Conservation (phyloP, 1,140 invertebrate species). For the Temnothorax curvispinosus region DNA sequence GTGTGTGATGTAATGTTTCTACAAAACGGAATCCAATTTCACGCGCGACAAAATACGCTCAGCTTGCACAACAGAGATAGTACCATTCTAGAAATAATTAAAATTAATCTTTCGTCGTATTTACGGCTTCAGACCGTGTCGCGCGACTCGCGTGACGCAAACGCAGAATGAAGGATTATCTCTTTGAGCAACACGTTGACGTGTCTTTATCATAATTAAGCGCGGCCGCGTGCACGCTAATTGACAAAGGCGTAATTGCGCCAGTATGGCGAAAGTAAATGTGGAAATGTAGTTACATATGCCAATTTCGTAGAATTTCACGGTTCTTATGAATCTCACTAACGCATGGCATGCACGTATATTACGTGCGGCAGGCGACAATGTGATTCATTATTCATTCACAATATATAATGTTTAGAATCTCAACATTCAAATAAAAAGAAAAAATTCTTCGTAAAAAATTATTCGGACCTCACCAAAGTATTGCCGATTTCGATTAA, state of each 20-base stretch:
- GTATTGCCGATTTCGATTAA: constrained; percentile 36
- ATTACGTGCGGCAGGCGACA: not conserved
- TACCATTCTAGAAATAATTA: constrained; percentile 31
- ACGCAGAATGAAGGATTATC: constrained; percentile 62
- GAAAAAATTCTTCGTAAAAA: not conserved
- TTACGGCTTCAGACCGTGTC: not conserved
- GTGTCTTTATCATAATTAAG: constrained; percentile 74
- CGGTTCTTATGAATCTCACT: too few species aligned
- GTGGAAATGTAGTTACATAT: constrained; percentile 59
- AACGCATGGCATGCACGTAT: not conserved
- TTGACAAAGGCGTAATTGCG: constrained; percentile 68
- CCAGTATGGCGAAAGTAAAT: constrained; percentile 68
- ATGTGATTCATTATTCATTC: not conserved
- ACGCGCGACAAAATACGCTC: not conserved
- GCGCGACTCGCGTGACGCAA: constrained; percentile 54
- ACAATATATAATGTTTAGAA: not conserved
- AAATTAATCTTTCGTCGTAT: constrained; percentile 17
- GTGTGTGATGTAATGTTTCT: not conserved
- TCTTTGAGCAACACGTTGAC: constrained; percentile 66
- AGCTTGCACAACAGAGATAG: not conserved
- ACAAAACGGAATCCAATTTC: not conserved
- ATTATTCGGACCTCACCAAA: not conserved
- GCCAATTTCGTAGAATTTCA: constrained; percentile 19
- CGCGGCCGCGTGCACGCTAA: constrained; percentile 66
- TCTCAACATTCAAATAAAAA: not conserved